Conservation (phyloP, 2,797 vertebrate species). For the Coendou prehensilis region DNA sequence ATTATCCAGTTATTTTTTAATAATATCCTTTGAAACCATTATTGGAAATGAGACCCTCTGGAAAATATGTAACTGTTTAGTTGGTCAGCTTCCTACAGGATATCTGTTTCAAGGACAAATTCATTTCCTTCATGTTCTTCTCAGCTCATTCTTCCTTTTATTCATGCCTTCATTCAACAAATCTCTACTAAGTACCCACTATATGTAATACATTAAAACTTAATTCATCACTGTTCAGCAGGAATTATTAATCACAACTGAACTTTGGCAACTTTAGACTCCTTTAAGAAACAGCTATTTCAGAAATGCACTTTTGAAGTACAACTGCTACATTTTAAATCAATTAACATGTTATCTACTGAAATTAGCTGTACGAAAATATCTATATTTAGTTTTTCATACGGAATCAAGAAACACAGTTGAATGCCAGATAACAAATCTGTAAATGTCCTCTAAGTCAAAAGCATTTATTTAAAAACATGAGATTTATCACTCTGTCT, state of each 20-base stretch:
- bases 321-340: constrained; percentile 71
- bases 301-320: constrained; percentile 67
- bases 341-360: constrained; percentile 57
- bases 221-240: constrained; percentile 85
- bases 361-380: constrained; percentile 64
- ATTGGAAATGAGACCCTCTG: constrained; percentile 89
- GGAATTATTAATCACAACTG: constrained; percentile 88
- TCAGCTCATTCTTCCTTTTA: constrained; percentile 40
- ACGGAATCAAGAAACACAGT: constrained; percentile 42
- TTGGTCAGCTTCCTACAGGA: constrained; percentile 76
- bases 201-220: constrained; percentile 29
- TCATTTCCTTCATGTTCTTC: constrained; percentile 85
- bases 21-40: constrained; percentile 91
- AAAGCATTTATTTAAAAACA: constrained; percentile 74
- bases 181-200: constrained; percentile 34
- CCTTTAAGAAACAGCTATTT: constrained; percentile 70
- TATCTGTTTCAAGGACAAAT: not conserved
- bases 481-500: constrained; percentile 25
- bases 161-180: constrained; percentile 37
- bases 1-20: constrained; percentile 87
- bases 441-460: constrained; percentile 54
- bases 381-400: constrained; percentile 66
- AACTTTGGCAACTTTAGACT: constrained; percentile 58
- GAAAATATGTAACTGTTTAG: constrained; percentile 84
- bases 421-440: constrained; percentile 56